Evolutionary conservation across 2,113 vertebrate species (phyloP), one percentile per base, ranked within the genome.

Genomic region (Tupaia tana): DNA sequence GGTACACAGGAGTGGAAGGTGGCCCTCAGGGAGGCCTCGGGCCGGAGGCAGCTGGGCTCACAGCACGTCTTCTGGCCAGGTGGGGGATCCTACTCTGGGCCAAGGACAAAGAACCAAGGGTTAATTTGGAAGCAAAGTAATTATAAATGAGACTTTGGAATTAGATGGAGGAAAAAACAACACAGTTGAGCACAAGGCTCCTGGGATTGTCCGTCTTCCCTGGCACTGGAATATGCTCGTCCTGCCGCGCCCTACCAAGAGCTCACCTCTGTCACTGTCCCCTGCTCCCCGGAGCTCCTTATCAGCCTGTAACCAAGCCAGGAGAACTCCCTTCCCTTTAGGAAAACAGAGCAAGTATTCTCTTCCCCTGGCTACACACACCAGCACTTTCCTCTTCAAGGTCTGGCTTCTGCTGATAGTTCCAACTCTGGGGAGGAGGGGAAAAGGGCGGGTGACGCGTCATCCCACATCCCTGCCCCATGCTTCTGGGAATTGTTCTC

Each of bases 401-500:
- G 64, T 34, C 96, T 95, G 96, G 89, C 24, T 56, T 77, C 86
- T 91, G 75, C 91, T 95, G 97, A 96, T 94, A 96, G 93, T 75
- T 63, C 90, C 31, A 66, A 6, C 56, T 61, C 82, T 56, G n/a
- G 56, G 59, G 81, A 66, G 81, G 52, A 31, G 29, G 89, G 67
- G 70, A 9, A 80, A 56, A 83, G 25, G 24, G 34, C n/a, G 34
- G 71, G 9, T 24, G 82, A 94, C 52, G 29, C 91, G 19, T 74
- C 92, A n/a, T 31, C 87, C 81, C 58, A 9, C 81, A 61, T 67
- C 87, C 77, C 34, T 84, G 92, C 59, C 34, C 77, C 56, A 2
- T 3, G 59, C 67, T 97, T 95, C 93, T 94, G 95, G 95, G 86
- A 96, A 93, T 95, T 95, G 90, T 94, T 82, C 87, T 94, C 11